phyloP scores from a whole-genome alignment of 2,113 vertebrate genomes.

The Muntiacus reevesi region DNA sequence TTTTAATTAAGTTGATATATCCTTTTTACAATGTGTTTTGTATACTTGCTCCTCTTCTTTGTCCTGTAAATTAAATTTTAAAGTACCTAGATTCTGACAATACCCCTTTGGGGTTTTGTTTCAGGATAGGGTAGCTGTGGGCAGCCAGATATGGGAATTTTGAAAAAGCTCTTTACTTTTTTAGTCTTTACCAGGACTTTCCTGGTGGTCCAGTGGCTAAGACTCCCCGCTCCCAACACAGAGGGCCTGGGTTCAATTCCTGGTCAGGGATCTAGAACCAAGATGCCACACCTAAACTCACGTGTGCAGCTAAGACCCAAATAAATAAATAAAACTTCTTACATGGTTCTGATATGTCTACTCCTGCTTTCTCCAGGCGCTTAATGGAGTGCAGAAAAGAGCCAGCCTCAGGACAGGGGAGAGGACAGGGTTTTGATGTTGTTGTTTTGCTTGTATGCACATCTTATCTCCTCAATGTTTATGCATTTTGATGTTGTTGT shows the following conservation, averaged over 20 bases:
- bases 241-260: background rate
- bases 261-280: background rate
- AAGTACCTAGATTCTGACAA: background rate
- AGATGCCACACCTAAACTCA: background rate
- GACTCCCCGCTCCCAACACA: background rate
- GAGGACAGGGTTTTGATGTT: background rate
- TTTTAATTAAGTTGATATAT: background rate
- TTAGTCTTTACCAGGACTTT: too few relatives aligned
- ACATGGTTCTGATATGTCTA: background rate
- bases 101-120: background rate
- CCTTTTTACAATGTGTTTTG: background rate
- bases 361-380: background rate
- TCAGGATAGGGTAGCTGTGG: background rate
- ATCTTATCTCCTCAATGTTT: too few relatives aligned
- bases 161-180: background rate
- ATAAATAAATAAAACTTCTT: background rate
- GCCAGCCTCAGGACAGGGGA: background rate
- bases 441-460: background rate
- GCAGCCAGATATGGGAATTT: background rate
- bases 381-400: background rate
- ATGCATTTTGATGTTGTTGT: background rate
- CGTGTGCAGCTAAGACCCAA: background rate
- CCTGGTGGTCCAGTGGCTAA: background rate
- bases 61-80: background rate
- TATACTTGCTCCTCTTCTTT: background rate